Evolutionary conservation across 2,797 vertebrate genomes (phyloP), one percentile per base, ranked within the genome.

Genomic region (Manis javanica): DNA sequence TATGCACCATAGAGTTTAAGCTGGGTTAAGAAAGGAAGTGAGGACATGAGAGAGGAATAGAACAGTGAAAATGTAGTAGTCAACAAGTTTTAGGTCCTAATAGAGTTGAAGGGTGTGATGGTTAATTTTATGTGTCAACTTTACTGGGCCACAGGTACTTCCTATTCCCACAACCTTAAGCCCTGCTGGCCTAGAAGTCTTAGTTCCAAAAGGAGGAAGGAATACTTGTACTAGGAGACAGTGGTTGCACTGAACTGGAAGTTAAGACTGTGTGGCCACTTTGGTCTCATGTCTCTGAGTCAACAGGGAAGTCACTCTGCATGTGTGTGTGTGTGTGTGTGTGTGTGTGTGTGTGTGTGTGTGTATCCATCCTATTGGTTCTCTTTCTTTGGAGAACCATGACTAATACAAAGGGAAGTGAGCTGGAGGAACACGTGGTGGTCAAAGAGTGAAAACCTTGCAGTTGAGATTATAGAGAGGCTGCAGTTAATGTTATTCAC

Each of bases 361-460:
- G 37, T 39, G 37, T 39, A 39, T 39, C 37, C 37, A 39, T 71
- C 51, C 8, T 74, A 75, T 75, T 79, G 11, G 39, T 39, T 39
- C 37, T 39, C 37, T 39, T 39, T 39, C 37, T 5, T 39, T 39
- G 37, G 37, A 39, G 5, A 87, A 61, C 69, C 24, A n/a, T 53
- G 21, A 74, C 71, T 61, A 88, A 83, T 61, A 77, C 61, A 59
- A 75, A 46, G n/a, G 7, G 42, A 83, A 75, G 37, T 51, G 37
- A 90, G 39, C 79, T 96, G 59, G 66, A 88, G 91, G 71, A 66
- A 59, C 51, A 75, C 19, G n/a, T 68, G 66, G 77, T 74, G 53
- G 46, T 78, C 66, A 79, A 63, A 85, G 53, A 91, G 16, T 57
- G 63, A 79, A 87, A 66, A 90, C 14, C 10, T 77, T 77, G 31